A percentile compares a stretch with the other conserved stretches of the same genome.
These are phyloP conservation scores for Electrona antarctica DNA, from an alignment of 2,113 vertebrate genomes.

Conservation along the genomic window DNA sequence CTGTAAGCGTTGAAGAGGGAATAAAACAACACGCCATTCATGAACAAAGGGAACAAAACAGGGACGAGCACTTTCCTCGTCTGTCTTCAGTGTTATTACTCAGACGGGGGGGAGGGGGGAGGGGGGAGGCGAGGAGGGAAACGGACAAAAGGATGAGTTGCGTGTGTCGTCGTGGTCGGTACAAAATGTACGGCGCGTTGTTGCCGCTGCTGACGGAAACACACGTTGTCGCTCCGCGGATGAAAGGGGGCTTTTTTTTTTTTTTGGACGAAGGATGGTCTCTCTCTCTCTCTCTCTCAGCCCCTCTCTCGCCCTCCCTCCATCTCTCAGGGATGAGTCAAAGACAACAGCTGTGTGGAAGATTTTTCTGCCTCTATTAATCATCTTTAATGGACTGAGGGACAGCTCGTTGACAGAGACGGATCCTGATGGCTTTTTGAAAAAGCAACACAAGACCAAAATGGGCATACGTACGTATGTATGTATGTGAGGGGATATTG, in stretches of 20 bases:
- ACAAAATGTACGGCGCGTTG: constrained; percentile 28
- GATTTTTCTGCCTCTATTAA: constrained; percentile 73
- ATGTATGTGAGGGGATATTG: constrained; percentile 46
- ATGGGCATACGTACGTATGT: constrained; percentile 42
- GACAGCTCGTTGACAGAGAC: constrained; percentile 76
- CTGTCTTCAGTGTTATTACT: constrained; percentile 52
- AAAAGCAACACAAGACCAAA: constrained; percentile 76
- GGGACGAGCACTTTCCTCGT: constrained; percentile 30
- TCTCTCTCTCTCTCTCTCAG: constrained; percentile 42
- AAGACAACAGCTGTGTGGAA: constrained; percentile 77
- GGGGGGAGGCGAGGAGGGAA: background rate
- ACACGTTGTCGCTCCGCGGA: constrained; percentile 45
- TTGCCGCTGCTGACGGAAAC: constrained; percentile 13
- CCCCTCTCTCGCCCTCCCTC: constrained; percentile 44
- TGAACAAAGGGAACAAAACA: constrained; percentile 15
- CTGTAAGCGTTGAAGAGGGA: constrained; percentile 9
- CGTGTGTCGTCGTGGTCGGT: constrained; percentile 17
- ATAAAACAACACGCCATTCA: constrained; percentile 7
- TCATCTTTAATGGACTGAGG: constrained; percentile 82
- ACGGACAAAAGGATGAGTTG: constrained; percentile 12
- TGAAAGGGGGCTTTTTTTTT: constrained; percentile 57
- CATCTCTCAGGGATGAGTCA: constrained; percentile 66
- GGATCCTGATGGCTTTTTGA: constrained; percentile 75
- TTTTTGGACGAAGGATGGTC: constrained; percentile 46
- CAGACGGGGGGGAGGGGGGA: background rate